Percentiles rank a stretch among this genome's conserved stretches.
These are phyloP conservation scores for Brevipalpus yothersi DNA, from an alignment of 1,140 invertebrate species.

Conservation along the genomic window DNA sequence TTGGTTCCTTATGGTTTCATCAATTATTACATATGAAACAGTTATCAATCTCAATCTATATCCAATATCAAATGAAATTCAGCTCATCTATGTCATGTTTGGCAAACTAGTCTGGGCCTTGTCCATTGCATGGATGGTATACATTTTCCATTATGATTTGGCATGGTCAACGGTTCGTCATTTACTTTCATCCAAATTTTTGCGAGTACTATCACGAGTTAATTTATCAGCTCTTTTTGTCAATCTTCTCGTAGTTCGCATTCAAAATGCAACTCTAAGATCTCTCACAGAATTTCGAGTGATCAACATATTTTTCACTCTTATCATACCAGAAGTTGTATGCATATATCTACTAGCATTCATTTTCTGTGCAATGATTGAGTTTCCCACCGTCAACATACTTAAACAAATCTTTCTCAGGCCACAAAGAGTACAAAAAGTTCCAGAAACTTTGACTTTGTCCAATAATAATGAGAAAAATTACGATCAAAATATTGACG, in stretches of 20 bases:
- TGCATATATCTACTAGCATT: not conserved
- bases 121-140: not conserved
- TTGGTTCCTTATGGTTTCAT: not conserved
- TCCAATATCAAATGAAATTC: not conserved
- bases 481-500: no score
- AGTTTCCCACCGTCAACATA: not conserved
- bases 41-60: not conserved
- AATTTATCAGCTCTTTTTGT: not conserved
- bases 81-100: not conserved
- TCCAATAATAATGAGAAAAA: no score
- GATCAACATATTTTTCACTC: not conserved
- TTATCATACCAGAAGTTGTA: not conserved
- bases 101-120: not conserved
- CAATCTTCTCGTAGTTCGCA: not conserved
- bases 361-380: not conserved
- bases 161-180: not conserved
- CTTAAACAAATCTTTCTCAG: not conserved
- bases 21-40: not conserved
- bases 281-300: not conserved
- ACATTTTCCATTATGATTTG: not conserved
- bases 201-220: not conserved
- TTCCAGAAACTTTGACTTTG: no score
- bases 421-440: no score
- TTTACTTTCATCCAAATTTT: not conserved
- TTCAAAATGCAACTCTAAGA: not conserved